Evolutionary conservation across 2,113 vertebrate species (phyloP), one percentile per base, ranked within the genome.

Genomic region (Etia nguti): DNA sequence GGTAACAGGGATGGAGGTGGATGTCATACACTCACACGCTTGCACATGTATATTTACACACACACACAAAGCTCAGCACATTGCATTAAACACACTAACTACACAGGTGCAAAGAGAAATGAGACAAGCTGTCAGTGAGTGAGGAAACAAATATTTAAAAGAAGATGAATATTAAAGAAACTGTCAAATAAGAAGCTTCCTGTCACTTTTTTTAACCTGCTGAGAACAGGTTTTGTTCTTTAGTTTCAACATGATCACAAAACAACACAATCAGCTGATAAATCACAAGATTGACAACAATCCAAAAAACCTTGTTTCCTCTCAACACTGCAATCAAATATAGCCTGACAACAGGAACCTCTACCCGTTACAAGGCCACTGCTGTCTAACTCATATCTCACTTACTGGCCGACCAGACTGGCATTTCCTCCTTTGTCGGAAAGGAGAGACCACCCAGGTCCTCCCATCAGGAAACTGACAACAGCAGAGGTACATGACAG

Each of bases 401-500:
- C 93, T 94, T 93, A 95, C 94, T 79, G 91, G 84, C 65, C 80
- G 79, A 81, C 88, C 48, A 75, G 83, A 81, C 84, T 80, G 89
- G 46, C 84, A 86, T 79, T 79, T 93, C 93, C 95, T 95, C 95
- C 96, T 96, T 94, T 93, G 96, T 91, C 84, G 90, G 87, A 95
- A 90, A 93, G 98, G 97, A 90, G 97, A 98, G 90, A 97, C 97
- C 96, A 98, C 97, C 97, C 97, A 97, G 95, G 97, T 97, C 93
- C 97, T 97, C 95, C 98, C 98, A 90, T 98, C 97, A 65, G 97
- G 96, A 95, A 98, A 98, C 98, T 98, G 97, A 96, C 92, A 92
- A 95, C 90, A 92, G 89, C 94, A 90, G 93, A 91, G 86, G 83
- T 83, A 90, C 79, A 91, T 88, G 83, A 34, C 46, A 86, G 55